A percentile compares a stretch with the other conserved stretches of the same genome.
Evolutionary conservation across 2,888 invertebrate genomes (phyloP).

Genomic region (Chalcis sispes): DNA sequence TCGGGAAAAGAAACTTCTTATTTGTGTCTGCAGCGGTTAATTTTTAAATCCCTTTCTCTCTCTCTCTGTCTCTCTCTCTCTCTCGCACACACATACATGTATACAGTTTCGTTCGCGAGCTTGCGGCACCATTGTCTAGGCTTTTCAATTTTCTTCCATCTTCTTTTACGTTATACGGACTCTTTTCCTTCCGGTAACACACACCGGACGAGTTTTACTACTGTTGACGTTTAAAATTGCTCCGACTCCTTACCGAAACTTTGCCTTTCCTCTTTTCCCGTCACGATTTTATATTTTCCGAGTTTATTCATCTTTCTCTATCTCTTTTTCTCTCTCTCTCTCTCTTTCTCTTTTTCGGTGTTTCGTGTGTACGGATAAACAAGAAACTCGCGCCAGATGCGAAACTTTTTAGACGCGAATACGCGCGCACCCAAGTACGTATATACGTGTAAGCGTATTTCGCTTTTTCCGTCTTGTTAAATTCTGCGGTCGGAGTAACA

Average conservation of each 20-base stretch:
- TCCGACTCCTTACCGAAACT: conserved; percentile 19
- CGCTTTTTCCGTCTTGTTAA: conserved; percentile 10
- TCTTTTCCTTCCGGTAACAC: background rate
- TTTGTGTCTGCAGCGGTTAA: too few species aligned
- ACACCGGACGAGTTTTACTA: background rate
- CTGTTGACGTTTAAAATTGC: conserved; percentile 46
- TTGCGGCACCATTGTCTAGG: too few species aligned
- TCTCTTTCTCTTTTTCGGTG: too few species aligned
- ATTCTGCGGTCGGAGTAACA: background rate
- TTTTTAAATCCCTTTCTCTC: too few species aligned
- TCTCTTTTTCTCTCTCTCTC: background rate
- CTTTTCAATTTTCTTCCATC: too few species aligned
- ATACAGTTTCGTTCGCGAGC: too few species aligned
- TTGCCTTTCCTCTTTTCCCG: too few species aligned
- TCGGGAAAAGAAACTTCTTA: too few species aligned
- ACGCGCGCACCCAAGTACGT: background rate
- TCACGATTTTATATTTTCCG: background rate
- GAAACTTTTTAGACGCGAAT: conserved; percentile 25
- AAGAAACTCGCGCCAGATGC: conserved; percentile 34
- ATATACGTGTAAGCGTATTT: too few species aligned
- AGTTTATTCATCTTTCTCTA: background rate
- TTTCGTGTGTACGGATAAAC: conserved; percentile 5
- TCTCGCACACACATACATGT: too few species aligned
- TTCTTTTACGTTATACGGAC: too few species aligned
- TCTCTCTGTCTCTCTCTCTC: too few species aligned